Base-by-base conservation (phyloP, 1,140 invertebrate species). In the Drosophila asahinai region DNA sequence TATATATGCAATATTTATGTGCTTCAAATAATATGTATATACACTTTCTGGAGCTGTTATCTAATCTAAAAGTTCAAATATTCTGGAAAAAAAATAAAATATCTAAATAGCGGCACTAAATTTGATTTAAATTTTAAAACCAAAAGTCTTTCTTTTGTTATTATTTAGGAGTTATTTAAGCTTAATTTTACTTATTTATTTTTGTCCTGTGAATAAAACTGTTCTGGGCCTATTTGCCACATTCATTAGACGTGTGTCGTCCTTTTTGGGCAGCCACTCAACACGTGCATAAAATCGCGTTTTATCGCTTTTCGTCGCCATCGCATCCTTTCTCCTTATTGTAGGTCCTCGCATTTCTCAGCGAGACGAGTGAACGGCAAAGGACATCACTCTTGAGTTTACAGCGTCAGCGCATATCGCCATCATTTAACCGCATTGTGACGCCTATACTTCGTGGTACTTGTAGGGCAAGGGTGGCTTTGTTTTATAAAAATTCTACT, bases 261-360 rank as follows among this genome's bases (percentile, higher is more conserved):
- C 73, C 58, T 36, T 64, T 54, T 49, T 60, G 47, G 52, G 51
- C 74, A 67, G 36, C 58, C 36, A 57, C 43, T 67, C 58, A 60
- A 80, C 78, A 82, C 66, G 83, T 79, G 82, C 82, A 89, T 72
- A 83, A 81, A 90, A 91, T 90, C 86, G 86, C 82, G 86, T 80
- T 90, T 86, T 80, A 80, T 77, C 57, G 61, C 42, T 83, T 84
- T 80, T 66, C 81, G 81, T 86, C 76, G 60, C 80, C 61, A 51
- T 51, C 59, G 66, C 77, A 81, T 67, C 63, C 67, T 70, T 66
- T 70, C 25, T 17, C 48, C 64, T 61, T 58, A 67, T 54, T 63
- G 36, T 76, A 55, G 51, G 62, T 47, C 49, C 75, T 72, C 64
- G 78, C 66, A 71, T 67, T 76, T 42, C 55, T 75, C 62, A 51